Percentiles rank a stretch among this genome's conserved stretches.
Evolutionary conservation across 2,797 vertebrate genomes (phyloP).

Genomic region (Yasuhikotakia modesta): DNA sequence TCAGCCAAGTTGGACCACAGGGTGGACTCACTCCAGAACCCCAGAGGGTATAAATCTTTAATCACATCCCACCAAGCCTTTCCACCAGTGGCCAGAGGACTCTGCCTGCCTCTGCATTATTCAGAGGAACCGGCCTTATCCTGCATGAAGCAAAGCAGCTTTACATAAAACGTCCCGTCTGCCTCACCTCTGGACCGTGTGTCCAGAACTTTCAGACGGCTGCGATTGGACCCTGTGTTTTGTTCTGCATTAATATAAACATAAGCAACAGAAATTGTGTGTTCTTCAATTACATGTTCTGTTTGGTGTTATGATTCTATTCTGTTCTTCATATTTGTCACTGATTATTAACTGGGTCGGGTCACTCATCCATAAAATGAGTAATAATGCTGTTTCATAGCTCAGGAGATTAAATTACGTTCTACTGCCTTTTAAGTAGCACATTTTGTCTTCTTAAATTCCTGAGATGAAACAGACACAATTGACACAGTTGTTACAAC

Average conservation of each 20-base stretch:
- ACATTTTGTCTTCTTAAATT: neutral
- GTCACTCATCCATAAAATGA: neutral
- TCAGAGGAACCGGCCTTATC: slow-evolving; percentile 31
- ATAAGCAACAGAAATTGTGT: too few species aligned
- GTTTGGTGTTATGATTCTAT: neutral
- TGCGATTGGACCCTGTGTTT: neutral
- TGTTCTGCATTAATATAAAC: neutral
- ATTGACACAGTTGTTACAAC: too few species aligned
- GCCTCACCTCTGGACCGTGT: slow-evolving; percentile 33
- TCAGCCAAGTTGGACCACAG: slow-evolving; percentile 25
- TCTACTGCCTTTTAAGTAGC: neutral
- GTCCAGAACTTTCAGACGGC: neutral
- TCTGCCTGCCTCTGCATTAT: slow-evolving; percentile 41
- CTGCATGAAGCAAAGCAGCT: slow-evolving; percentile 46
- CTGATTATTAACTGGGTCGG: neutral
- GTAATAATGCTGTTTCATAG: neutral
- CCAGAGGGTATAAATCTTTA: slow-evolving; percentile 45
- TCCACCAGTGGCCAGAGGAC: slow-evolving; percentile 31
- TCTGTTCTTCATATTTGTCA: neutral
- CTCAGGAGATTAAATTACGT: neutral
- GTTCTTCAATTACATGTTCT: neutral
- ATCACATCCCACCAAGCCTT: slow-evolving; percentile 33
- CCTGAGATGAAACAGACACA: too few species aligned
- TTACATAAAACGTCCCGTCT: slow-evolving; percentile 35
- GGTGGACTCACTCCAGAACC: slow-evolving; percentile 34